Evolutionary conservation across 2,888 invertebrate genomes (phyloP).

Genomic region (Abscondita cerata): DNA sequence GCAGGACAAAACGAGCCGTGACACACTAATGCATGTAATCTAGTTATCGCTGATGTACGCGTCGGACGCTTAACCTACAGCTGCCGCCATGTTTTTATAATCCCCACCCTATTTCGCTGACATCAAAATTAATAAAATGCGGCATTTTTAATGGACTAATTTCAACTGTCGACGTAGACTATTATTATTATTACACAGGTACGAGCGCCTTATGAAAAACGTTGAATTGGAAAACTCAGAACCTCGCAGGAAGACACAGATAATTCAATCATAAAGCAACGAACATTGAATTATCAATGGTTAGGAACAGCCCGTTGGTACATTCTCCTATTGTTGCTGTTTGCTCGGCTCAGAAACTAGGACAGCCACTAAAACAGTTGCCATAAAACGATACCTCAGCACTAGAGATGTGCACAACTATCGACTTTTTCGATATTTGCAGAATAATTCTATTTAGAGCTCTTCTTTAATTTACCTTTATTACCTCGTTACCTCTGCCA

Average conservation of each 20-base stretch:
- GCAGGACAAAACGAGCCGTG: slow-evolving; percentile 51
- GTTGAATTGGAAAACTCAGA: slow-evolving; percentile 35
- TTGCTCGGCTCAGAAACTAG: slow-evolving; percentile 33
- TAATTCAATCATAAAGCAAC: slow-evolving; percentile 41
- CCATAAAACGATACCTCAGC: slow-evolving; percentile 14
- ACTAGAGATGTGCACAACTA: too few species aligned
- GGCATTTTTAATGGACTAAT: slow-evolving; percentile 42
- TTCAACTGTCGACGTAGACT: slow-evolving; percentile 39
- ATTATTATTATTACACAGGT: slow-evolving; percentile 42
- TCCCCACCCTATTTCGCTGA: slow-evolving; percentile 36
- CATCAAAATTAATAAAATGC: slow-evolving; percentile 43
- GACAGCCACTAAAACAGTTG: slow-evolving; percentile 26
- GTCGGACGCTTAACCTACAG: slow-evolving; percentile 45
- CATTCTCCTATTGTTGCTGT: slow-evolving; percentile 32
- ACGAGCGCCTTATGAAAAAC: slow-evolving; percentile 37
- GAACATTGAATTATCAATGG: slow-evolving; percentile 37
- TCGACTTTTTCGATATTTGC: too few species aligned
- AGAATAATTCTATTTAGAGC: too few species aligned
- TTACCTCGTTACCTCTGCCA: too few species aligned
- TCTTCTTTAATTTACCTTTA: too few species aligned
- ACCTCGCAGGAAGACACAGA: slow-evolving; percentile 37
- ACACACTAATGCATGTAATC: slow-evolving; percentile 55
- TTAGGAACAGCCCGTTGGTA: slow-evolving; percentile 31
- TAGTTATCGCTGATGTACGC: slow-evolving; percentile 46
- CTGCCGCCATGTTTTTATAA: slow-evolving; percentile 45